Evolutionary conservation across 2,888 invertebrate genomes (phyloP), one percentile per base, ranked within the genome.

Genomic region (Meiosimyza decipiens): DNA sequence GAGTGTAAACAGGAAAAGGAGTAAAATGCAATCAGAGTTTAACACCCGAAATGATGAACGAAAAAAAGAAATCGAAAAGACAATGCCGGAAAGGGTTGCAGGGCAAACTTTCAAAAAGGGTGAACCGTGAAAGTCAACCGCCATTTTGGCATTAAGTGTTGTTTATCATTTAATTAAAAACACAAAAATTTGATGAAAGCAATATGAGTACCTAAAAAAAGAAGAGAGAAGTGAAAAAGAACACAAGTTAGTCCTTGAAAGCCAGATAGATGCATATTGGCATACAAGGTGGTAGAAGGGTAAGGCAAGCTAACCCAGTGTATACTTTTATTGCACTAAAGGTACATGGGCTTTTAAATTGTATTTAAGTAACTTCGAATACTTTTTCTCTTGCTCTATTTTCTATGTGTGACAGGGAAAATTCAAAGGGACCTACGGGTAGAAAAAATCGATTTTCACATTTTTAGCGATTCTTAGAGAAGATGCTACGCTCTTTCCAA

Each of bases 41-140:
- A 59, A 67, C 66, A 72, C 66, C 60, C 66, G 22, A 47, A 49
- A 49, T 47, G 33, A 66, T 59, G 66, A 60, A 9, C 22, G 12
- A 33, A 60, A 65, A 66, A 76, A 71, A 70, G 62, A 13, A 74
- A 73, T 72, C 52, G 66, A 13, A 60, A 57, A 33, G 12, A 40
- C 40, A 57, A 16, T 47, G 55, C 60, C 47, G 60, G 28, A 47
- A 57, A 67, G 6, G 55, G 55, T 47, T 40, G 51, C 49, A 66
- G 54, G 54, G 57, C 33, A 40, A 71, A 33, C 13, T 52, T 59
- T 65, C 52, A 18, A 69, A 69, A 64, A 60, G 66, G 66, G 55
- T 54, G 66, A 54, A 51, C 51, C 52, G 62, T 51, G 63, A 76
- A 72, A 79, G 79, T 78, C 79, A 80, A 82, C 81, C 81, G 57